Percentiles rank a stretch among this genome's conserved stretches.
These are phyloP conservation scores for Psittacula cyanocephala DNA, from an alignment of 2,113 vertebrate genomes.

Conservation along the genomic window DNA sequence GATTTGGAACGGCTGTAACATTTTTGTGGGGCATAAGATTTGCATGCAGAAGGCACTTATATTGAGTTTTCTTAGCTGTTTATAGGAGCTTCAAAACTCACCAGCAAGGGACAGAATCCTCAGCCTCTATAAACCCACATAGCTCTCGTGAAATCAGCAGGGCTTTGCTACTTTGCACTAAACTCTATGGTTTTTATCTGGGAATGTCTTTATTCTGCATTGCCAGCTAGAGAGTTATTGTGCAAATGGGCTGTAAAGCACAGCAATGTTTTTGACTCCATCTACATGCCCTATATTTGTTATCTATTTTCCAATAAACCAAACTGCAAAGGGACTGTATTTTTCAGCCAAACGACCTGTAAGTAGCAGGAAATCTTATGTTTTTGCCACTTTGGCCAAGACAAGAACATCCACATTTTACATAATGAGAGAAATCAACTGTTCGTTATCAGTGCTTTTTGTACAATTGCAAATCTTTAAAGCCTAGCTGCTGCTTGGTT, in stretches of 20 bases:
- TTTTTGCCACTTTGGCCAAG: conserved; percentile 30
- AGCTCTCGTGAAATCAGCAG: background rate
- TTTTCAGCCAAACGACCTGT: conserved; percentile 65
- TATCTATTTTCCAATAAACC: conserved; percentile 71
- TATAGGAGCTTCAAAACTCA: background rate
- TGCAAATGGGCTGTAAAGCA: conserved; percentile 42
- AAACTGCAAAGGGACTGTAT: conserved; percentile 50
- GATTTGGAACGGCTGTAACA: background rate
- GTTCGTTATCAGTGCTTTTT: conserved; percentile 61
- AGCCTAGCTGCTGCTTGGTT: conserved; percentile 34
- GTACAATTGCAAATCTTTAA: conserved; percentile 63
- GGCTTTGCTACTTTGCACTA: conserved; percentile 16
- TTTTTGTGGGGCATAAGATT: background rate
- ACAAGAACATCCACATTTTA: conserved; percentile 61
- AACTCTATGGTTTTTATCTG: background rate
- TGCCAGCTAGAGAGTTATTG: conserved; percentile 43
- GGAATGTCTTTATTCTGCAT: background rate
- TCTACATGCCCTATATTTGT: conserved; percentile 65
- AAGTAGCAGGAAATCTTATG: conserved; percentile 62
- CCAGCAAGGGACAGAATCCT: background rate
- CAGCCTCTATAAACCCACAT: background rate
- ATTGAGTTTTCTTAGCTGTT: background rate
- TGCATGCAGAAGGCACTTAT: background rate
- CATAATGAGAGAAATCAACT: conserved; percentile 65
- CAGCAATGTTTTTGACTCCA: conserved; percentile 47